Evolutionary conservation across 2,797 vertebrate species (phyloP).

Genomic region (Rhynchonycteris naso): DNA sequence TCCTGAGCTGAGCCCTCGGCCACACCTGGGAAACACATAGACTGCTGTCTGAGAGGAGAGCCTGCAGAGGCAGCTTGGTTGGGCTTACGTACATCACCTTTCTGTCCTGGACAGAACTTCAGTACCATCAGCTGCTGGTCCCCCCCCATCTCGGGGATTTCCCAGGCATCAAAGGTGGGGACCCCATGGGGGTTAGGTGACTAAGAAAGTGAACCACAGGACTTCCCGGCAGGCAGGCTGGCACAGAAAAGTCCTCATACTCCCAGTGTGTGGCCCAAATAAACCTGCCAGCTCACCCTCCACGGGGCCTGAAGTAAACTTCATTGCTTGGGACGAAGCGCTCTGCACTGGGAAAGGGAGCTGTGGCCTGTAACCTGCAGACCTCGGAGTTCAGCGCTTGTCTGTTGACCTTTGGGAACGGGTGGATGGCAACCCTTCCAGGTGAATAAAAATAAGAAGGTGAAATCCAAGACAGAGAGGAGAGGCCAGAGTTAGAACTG

Average conservation of each 20-base stretch:
- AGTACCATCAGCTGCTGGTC: not conserved
- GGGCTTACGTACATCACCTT: not conserved
- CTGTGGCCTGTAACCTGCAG: not conserved
- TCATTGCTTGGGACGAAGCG: not conserved
- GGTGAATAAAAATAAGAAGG: not conserved
- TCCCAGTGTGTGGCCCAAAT: not conserved
- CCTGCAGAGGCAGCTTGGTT: too few relatives aligned
- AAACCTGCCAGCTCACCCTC: not conserved
- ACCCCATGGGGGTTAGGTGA: too few relatives aligned
- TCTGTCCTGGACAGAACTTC: not conserved
- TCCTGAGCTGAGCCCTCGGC: not conserved
- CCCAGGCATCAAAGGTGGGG: not conserved
- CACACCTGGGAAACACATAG: fast-evolving
- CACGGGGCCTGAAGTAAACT: fast-evolving
- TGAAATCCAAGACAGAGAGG: not conserved
- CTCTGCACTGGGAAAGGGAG: not conserved
- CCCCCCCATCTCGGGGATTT: not conserved
- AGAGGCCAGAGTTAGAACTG: not conserved
- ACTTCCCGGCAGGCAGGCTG: not conserved
- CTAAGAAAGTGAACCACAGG: not conserved
- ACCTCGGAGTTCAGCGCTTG: not conserved
- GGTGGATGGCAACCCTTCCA: not conserved
- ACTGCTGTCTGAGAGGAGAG: not conserved
- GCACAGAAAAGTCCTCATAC: not conserved
- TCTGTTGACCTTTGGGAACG: not conserved